Conservation (phyloP, 2,797 vertebrate genomes). For the Smutsia gigantea region DNA sequence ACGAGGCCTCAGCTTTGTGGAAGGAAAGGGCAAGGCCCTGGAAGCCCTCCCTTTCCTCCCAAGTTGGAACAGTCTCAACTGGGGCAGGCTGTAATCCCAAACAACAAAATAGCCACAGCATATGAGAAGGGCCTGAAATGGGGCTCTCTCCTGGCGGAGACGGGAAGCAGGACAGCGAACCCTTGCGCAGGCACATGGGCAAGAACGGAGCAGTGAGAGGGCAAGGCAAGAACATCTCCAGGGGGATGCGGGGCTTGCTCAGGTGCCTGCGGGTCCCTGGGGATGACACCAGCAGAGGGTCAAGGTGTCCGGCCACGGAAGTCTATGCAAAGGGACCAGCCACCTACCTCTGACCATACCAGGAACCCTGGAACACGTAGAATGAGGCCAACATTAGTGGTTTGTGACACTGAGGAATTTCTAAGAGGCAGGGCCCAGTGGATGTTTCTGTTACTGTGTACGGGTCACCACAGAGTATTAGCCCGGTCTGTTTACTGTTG, state of each 20-base stretch:
- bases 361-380: too few relatives aligned
- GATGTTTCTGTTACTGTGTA: not conserved
- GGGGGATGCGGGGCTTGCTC: not conserved
- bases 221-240: not conserved
- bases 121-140: not conserved
- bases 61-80: not conserved
- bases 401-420: not conserved
- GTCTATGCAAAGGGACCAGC: not conserved
- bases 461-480: not conserved
- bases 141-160: not conserved
- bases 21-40: not conserved
- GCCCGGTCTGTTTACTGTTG: not conserved
- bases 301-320: not conserved
- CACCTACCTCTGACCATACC: not conserved
- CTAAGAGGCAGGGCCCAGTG: not conserved
- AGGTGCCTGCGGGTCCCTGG: not conserved
- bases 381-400: not conserved
- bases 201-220: not conserved
- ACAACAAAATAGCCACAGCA: not conserved
- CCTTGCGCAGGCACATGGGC: not conserved
- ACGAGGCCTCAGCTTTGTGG: not conserved
- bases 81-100: not conserved
- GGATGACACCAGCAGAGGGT: not conserved
- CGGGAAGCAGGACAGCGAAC: not conserved
- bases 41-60: not conserved